Evolutionary conservation across 2,797 vertebrate species (phyloP), one percentile per base, ranked within the genome.

Genomic region (Pantherophis alleghaniensis): DNA sequence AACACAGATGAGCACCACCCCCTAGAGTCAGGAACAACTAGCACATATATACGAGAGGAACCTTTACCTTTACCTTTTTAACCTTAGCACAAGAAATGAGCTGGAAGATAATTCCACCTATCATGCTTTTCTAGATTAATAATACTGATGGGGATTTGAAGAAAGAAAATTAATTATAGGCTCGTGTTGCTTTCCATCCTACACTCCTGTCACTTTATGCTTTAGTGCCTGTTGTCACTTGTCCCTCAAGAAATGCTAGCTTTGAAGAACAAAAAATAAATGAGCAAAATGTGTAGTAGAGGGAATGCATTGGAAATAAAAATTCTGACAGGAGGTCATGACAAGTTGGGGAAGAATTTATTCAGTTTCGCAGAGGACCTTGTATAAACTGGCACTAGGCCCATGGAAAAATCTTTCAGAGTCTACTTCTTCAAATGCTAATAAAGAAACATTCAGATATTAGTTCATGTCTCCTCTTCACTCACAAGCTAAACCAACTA

Each of bases 151-250:
- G 96, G 89, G 95, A 97, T 98, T 98, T 98, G 98, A 98, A 97
- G 97, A 97, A 95, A 98, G 96, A 98, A 91, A 98, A 97, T 98
- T 97, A 98, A 98, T 98, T 98, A 98, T 97, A 98, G 95, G 98
- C 97, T 97, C 98, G 97, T 98, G 97, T 96, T 98, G 97, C 97
- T 98, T 97, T 94, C 96, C 94, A 97, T 93, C 95, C 92, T 93
- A 47, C 69, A 95, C 95, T 97, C 95, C 97, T 69, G 96, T 98
- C 96, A 96, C 88, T 97, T 98, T 98, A 96, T 94, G 97, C 97
- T 95, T 95, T 96, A 96, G 79, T 95, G 96, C 95, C 94, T 95
- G 92, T 96, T 97, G 97, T 96, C 97, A 97, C 96, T 97, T 97
- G 95, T 96, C 97, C 97, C 95, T 98, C 97, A 96, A 96, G 96